These are phyloP conservation scores for Danaus melanippus DNA, from an alignment of 1,140 invertebrate species.

Conservation along the genomic window DNA sequence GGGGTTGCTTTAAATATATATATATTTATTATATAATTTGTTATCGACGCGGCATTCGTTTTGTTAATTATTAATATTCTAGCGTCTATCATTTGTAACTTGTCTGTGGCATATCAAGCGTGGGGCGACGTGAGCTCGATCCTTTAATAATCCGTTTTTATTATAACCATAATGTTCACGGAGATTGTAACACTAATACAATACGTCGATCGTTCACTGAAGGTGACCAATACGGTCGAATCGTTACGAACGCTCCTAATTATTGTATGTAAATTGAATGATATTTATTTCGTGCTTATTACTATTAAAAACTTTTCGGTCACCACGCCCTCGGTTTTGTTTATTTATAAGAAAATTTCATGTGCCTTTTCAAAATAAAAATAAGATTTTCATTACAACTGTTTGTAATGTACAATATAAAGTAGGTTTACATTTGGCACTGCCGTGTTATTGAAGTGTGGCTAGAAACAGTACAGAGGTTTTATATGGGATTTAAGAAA, in stretches of 20 bases:
- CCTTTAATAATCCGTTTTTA: slow-evolving; percentile 57
- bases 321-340: slow-evolving; percentile 31
- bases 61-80: slow-evolving; percentile 37
- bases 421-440: slow-evolving; percentile 48
- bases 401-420: slow-evolving; percentile 53
- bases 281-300: neutral
- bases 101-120: slow-evolving; percentile 57
- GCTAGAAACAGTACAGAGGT: slow-evolving; percentile 13
- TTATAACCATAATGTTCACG: slow-evolving; percentile 44
- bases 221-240: neutral
- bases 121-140: slow-evolving; percentile 20
- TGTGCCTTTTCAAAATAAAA: slow-evolving; percentile 66
- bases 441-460: slow-evolving; percentile 30
- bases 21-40: slow-evolving; percentile 3
- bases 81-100: slow-evolving; percentile 40
- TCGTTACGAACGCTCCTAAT: neutral
- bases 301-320: slow-evolving; percentile 9
- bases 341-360: slow-evolving; percentile 65
- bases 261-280: too few relatives aligned
- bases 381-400: slow-evolving; percentile 53
- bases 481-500: too few relatives aligned
- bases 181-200: slow-evolving; percentile 27
- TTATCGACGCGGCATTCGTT: slow-evolving; percentile 10
- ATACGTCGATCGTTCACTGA: neutral
- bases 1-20: slow-evolving; percentile 8